Evolutionary conservation across 2,888 invertebrate genomes (phyloP).

Genomic region (Anthophora plumipes): DNA sequence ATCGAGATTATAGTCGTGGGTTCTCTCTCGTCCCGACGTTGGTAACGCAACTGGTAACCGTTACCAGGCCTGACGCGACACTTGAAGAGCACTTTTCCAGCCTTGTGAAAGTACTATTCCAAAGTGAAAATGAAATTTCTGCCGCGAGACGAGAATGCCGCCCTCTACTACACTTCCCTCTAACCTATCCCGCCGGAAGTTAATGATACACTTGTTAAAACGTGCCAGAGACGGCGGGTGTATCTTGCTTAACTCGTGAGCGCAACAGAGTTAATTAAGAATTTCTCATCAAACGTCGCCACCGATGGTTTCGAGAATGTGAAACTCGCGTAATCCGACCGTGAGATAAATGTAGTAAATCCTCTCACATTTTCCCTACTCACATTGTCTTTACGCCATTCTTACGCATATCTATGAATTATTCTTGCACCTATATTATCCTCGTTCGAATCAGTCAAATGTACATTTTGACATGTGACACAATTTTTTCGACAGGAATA

Average conservation of each 20-base stretch:
- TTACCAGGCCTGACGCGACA: conserved; percentile 29
- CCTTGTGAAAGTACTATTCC: conserved; percentile 45
- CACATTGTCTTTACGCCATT: too few relatives aligned
- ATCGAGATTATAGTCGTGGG: conserved; percentile 56
- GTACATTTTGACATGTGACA: too few relatives aligned
- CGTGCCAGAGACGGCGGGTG: conserved; percentile 27
- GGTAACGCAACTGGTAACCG: conserved; percentile 61
- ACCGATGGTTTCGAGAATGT: neutral
- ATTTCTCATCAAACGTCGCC: conserved; percentile 3
- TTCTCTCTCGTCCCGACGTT: conserved; percentile 37
- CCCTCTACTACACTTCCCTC: conserved; percentile 21
- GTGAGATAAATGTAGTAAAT: neutral
- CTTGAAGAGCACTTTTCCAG: conserved; percentile 58
- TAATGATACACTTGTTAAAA: conserved; percentile 46
- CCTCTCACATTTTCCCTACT: too few relatives aligned
- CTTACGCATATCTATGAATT: too few relatives aligned
- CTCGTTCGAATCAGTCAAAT: too few relatives aligned
- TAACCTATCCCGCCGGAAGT: conserved; percentile 29
- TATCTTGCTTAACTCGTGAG: conserved; percentile 20
- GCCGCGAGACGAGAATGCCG: conserved; percentile 30
- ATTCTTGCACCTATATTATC: too few relatives aligned
- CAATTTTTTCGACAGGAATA: too few relatives aligned
- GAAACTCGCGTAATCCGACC: neutral
- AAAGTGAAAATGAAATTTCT: conserved; percentile 64
- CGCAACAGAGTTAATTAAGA: conserved; percentile 44